These are phyloP conservation scores for Sceloporus undulatus DNA, from an alignment of 2,113 vertebrate genomes.

Conservation along the genomic window DNA sequence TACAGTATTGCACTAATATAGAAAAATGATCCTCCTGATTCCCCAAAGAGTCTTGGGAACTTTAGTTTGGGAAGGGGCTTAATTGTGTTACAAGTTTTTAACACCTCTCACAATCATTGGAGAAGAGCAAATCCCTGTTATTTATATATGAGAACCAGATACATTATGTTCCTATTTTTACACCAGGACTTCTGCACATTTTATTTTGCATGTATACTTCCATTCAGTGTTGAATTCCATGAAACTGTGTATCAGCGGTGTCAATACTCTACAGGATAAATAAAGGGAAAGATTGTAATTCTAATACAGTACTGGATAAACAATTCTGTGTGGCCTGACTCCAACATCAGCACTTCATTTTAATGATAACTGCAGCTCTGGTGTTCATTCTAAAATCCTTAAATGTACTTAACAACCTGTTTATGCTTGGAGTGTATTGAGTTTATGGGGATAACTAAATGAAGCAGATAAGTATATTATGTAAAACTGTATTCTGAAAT, in stretches of 20 bases:
- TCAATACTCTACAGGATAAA: slow-evolving; percentile 11
- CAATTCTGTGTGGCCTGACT: slow-evolving; percentile 60
- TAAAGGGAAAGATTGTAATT: slow-evolving; percentile 62
- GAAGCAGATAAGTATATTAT: slow-evolving; percentile 73
- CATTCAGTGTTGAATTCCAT: slow-evolving; percentile 35
- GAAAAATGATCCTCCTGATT: neutral
- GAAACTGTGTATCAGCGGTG: slow-evolving; percentile 13
- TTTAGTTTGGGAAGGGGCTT: neutral
- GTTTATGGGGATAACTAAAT: slow-evolving; percentile 70
- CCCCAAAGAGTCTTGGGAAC: slow-evolving; percentile 7
- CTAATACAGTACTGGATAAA: slow-evolving; percentile 58
- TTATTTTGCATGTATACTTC: slow-evolving; percentile 34
- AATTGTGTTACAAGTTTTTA: neutral
- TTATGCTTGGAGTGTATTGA: slow-evolving; percentile 67
- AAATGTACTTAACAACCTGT: slow-evolving; percentile 75
- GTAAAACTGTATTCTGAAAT: slow-evolving; percentile 65
- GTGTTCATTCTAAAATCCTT: slow-evolving; percentile 72
- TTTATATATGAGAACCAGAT: rapidly evolving
- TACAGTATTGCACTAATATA: neutral
- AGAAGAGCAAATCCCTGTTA: neutral
- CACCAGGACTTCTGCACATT: neutral
- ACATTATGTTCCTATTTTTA: neutral
- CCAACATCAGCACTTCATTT: slow-evolving; percentile 72
- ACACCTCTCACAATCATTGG: neutral
- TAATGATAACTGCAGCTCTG: slow-evolving; percentile 71